Base-by-base conservation (phyloP, 2,888 invertebrate genomes). In the Caenorhabditis sulstoni region DNA sequence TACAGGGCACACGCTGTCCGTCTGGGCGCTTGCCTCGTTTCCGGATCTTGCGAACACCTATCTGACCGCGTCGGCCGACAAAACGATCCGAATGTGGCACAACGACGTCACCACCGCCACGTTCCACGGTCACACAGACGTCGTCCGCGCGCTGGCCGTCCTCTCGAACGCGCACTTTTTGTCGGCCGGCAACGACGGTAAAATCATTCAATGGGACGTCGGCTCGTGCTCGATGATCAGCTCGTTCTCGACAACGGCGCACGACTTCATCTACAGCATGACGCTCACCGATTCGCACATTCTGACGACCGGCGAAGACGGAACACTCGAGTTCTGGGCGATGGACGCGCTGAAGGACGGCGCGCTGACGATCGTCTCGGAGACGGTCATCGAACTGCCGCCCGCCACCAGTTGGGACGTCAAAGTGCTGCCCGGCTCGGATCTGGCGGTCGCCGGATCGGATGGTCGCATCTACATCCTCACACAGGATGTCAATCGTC, bases 31-130 rank as follows among this genome's bases (percentile, higher is more conserved):
- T 18, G 91, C 91, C 8, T 88, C 83, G 2, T 74, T 82, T 35
- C 61, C 74, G 0, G 68, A 75, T 2, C 14, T 45, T 16, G 61
- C 82, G 90, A 71, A 81, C 16, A 37, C 47, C 22, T 86, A 94
- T 84, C 93, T 95, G 0, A 96, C 97, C 14, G 97, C 94, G 0
- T 95, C 95, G 0, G 98, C 97, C 16, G 98, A 99, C 91, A 95
- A 95, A 91, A 94, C 94, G 11, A 94, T 98, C 66, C 94, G 94
- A 85, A 91, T 96, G 29, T 97, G 96, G 96, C 93, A 90, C 8
- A 92, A 93, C 85, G 95, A 95, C 3, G 93, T 93, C 77, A 92
- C 93, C n/a, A 50, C 50, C 22, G 58, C 22, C 52, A 16, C 44
- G 41, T 66, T 88, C 91, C 50, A 90, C 93, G 96, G 96, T 5